Conservation (phyloP, 2,888 invertebrate species). For the Melanchra persicariae region DNA sequence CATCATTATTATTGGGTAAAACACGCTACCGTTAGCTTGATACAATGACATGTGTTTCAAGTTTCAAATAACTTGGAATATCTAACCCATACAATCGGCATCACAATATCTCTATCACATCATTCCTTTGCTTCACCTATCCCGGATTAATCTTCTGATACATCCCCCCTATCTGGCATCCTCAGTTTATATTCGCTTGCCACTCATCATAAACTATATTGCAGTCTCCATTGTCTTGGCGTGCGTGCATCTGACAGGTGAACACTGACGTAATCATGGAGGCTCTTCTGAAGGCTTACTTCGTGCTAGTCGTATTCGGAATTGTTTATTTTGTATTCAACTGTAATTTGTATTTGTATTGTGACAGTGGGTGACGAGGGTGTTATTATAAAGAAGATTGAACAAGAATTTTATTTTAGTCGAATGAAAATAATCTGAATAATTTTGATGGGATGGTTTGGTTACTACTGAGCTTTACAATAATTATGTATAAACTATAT, state of each 20-base stretch:
- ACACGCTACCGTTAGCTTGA: too few species aligned
- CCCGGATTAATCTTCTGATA: slow-evolving; percentile 9
- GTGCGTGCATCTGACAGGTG: slow-evolving; percentile 63
- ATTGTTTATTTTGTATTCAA: slow-evolving; percentile 29
- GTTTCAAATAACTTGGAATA: too few species aligned
- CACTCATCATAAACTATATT: slow-evolving; percentile 47
- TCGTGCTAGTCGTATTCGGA: slow-evolving; percentile 22
- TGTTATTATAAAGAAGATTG: not conserved
- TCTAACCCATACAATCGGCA: too few species aligned
- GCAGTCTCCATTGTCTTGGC: slow-evolving; percentile 49
- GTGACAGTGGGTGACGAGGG: not conserved
- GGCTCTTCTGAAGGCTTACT: slow-evolving; percentile 24
- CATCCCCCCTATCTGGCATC: not conserved
- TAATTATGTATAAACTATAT: too few species aligned
- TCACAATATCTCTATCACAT: not conserved
- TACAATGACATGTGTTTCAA: too few species aligned
- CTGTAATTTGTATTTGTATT: not conserved
- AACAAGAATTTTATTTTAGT: not conserved
- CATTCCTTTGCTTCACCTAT: not conserved
- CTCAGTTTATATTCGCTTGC: slow-evolving; percentile 28
- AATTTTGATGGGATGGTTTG: too few species aligned
- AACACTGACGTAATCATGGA: slow-evolving; percentile 48
- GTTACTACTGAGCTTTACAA: too few species aligned
- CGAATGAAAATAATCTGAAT: too few species aligned
- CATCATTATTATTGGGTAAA: too few species aligned